These are phyloP conservation scores for Scophthalmus maximus DNA, from an alignment of 2,113 vertebrate species.

Conservation along the genomic window DNA sequence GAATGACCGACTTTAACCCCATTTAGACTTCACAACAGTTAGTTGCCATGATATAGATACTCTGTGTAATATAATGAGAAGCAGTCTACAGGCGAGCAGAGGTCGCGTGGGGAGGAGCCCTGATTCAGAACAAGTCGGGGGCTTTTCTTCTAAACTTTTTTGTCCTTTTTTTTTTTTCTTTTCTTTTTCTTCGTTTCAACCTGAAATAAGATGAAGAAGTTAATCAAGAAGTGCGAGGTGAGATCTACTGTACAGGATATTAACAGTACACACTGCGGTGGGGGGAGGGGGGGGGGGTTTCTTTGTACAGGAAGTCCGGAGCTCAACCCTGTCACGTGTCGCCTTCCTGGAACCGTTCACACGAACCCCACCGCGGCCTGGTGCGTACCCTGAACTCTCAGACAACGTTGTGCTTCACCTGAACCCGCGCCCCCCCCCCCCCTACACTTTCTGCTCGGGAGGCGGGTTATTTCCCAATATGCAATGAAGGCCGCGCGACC, in stretches of 20 bases:
- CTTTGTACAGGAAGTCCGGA: slow-evolving; percentile 72
- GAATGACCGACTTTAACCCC: slow-evolving; percentile 75
- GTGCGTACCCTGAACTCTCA: slow-evolving; percentile 74
- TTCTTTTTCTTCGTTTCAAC: slow-evolving; percentile 55
- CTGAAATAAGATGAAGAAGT: slow-evolving; percentile 77
- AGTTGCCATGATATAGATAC: slow-evolving; percentile 76
- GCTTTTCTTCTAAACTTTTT: no score
- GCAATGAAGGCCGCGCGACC: slow-evolving; percentile 53
- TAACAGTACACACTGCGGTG: slow-evolving; percentile 70
- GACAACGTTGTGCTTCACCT: slow-evolving; percentile 78
- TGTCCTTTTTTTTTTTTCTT: slow-evolving; percentile 37
- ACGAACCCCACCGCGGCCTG: slow-evolving; percentile 44
- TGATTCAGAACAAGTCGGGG: slow-evolving; percentile 76
- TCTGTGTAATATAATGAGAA: slow-evolving; percentile 72
- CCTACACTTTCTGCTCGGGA: slow-evolving; percentile 51
- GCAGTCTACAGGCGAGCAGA: slow-evolving; percentile 74
- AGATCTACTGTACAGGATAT: slow-evolving; percentile 75
- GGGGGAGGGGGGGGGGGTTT: no score
- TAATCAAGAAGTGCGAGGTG: slow-evolving; percentile 70
- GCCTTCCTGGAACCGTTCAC: slow-evolving; percentile 51
- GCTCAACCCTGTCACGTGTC: slow-evolving; percentile 50
- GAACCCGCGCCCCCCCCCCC: slow-evolving; percentile 58
- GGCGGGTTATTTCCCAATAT: slow-evolving; percentile 65
- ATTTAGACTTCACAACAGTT: slow-evolving; percentile 76
- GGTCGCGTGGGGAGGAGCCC: slow-evolving; percentile 72